A percentile compares a stretch with the other conserved stretches of the same genome.
Evolutionary conservation across 2,797 vertebrate species (phyloP).

Genomic region (Clarias platycephalus): DNA sequence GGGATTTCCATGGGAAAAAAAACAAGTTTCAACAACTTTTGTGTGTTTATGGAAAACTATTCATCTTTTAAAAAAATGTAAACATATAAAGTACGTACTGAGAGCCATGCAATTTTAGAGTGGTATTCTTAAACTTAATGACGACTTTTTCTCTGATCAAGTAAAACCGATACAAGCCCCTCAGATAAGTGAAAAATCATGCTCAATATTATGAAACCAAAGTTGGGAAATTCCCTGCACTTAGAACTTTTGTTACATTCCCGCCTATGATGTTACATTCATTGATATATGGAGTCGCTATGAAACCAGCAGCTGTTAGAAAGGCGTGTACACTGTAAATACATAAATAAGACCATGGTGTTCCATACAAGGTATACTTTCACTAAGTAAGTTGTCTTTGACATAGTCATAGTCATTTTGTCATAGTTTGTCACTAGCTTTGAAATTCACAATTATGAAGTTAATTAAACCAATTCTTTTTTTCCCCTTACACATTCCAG

Average conservation of each 20-base stretch:
- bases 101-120: background rate
- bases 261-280: constrained; percentile 2
- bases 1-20: background rate
- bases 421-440: background rate
- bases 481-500: background rate
- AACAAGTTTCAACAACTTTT: background rate
- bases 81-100: background rate
- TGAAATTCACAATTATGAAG: background rate
- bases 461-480: background rate
- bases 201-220: background rate
- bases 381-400: background rate
- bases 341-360: background rate
- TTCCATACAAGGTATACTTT: background rate
- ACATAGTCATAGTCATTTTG: no score
- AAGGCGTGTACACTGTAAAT: background rate
- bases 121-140: background rate
- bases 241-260: background rate
- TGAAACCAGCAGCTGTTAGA: background rate
- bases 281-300: background rate
- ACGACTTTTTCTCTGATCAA: background rate
- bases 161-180: background rate
- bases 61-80: background rate
- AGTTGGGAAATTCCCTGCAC: constrained; percentile 17
- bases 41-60: background rate
- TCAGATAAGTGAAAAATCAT: constrained; percentile 4